These are phyloP conservation scores for Machaerirhynchus nigripectus DNA, from an alignment of 2,113 vertebrate genomes.

Conservation along the genomic window DNA sequence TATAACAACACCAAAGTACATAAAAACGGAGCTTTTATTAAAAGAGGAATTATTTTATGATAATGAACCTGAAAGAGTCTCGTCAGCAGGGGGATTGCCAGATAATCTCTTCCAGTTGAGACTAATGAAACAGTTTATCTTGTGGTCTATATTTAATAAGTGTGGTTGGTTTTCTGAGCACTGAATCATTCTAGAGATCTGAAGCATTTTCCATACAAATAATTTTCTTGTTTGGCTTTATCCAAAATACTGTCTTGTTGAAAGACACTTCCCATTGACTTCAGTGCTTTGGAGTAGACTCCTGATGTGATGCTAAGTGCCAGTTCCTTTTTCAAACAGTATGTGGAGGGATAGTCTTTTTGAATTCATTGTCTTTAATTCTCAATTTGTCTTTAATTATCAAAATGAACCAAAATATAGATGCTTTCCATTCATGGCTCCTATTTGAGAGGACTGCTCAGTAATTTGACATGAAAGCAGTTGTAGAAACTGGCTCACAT, in stretches of 20 bases:
- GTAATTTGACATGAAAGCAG: conserved; percentile 25
- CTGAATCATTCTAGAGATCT: background rate
- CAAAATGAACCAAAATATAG: conserved; percentile 27
- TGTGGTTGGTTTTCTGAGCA: background rate
- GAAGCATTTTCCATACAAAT: background rate
- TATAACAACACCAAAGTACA: background rate
- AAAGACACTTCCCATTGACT: background rate
- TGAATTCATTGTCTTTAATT: conserved; percentile 22
- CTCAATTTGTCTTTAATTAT: conserved; percentile 44
- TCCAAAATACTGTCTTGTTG: background rate
- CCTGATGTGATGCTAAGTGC: background rate
- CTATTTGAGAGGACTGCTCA: background rate
- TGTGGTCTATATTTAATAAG: background rate
- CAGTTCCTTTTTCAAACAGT: background rate
- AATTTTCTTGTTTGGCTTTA: background rate
- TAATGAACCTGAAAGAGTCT: background rate
- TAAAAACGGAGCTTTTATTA: background rate
- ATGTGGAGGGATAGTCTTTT: background rate
- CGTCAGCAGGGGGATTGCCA: background rate
- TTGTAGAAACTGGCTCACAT: background rate
- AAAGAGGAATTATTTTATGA: background rate
- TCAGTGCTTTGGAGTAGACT: background rate
- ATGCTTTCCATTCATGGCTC: background rate
- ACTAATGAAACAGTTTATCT: conserved; percentile 21
- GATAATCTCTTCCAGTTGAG: conserved; percentile 7